Percentiles rank a stretch among this genome's conserved stretches.
These are phyloP conservation scores for Drosophila erecta DNA, from an alignment of 1,140 invertebrate species.

Conservation along the genomic window DNA sequence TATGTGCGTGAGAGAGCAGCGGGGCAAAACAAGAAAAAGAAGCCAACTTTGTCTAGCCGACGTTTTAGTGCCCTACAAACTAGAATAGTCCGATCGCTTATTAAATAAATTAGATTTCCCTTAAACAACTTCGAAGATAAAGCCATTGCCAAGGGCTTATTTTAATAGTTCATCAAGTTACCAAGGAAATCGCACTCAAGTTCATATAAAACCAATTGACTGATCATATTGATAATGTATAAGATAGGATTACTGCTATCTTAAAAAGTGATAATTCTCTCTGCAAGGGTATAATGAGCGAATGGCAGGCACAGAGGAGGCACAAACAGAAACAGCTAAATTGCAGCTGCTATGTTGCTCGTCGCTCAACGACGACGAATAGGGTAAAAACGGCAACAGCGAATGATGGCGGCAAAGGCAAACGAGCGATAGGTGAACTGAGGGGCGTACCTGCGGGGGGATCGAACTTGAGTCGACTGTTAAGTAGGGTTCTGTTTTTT, in stretches of 20 bases:
- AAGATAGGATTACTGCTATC: neutral
- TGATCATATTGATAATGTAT: neutral
- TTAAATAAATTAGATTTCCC: neutral
- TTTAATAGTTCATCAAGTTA: no score
- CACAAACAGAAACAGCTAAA: constrained; percentile 63
- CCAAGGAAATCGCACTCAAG: no score
- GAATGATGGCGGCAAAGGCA: constrained; percentile 59
- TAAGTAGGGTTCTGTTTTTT: constrained; percentile 12
- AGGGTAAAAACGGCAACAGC: constrained; percentile 70
- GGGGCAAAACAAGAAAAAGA: constrained; percentile 16
- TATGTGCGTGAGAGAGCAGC: constrained; percentile 11
- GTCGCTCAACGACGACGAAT: constrained; percentile 57
- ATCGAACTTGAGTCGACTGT: constrained; percentile 28
- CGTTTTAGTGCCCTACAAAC: neutral
- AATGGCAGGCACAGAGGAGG: constrained; percentile 56
- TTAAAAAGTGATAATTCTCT: constrained; percentile 3
- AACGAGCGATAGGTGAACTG: constrained; percentile 62
- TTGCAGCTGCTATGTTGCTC: constrained; percentile 75
- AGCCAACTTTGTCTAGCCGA: neutral
- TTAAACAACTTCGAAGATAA: no score
- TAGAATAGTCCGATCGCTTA: neutral
- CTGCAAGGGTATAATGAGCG: constrained; percentile 69
- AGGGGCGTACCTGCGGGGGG: constrained; percentile 39
- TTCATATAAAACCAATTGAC: no score
- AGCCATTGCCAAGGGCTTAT: no score